Conservation (phyloP, 2,888 invertebrate species). For the Steinernema carpocapsae region DNA sequence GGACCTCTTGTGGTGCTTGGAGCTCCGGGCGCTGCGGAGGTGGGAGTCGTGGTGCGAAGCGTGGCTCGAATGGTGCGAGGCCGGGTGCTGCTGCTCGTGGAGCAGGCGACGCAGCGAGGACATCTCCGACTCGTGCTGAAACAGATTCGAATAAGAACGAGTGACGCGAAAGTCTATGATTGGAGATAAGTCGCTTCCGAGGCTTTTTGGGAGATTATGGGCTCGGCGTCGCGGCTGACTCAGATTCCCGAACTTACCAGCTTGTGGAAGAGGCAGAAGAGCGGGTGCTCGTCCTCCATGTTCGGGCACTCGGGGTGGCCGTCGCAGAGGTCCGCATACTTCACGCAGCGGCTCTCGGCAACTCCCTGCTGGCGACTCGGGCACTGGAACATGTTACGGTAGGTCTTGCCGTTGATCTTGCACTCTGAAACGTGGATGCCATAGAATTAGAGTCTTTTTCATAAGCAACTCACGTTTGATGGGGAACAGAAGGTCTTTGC, state of each 20-base stretch:
- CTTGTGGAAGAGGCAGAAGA: constrained; percentile 36
- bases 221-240: too few relatives aligned
- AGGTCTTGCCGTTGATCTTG: constrained; percentile 25
- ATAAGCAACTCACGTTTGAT: constrained; percentile 4
- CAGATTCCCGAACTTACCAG: constrained; percentile 9
- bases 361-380: background rate
- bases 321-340: constrained; percentile 25
- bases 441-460: too few relatives aligned
- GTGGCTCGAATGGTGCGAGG: background rate
- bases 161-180: background rate
- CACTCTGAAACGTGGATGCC: background rate
- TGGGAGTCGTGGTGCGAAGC: too few relatives aligned
- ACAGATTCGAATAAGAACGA: background rate
- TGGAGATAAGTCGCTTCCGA: background rate
- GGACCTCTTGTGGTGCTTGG: constrained; percentile 20
- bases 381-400: constrained; percentile 26
- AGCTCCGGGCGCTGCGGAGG: background rate
- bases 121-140: constrained; percentile 23
- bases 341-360: constrained; percentile 23
- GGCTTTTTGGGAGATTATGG: too few relatives aligned
- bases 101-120: constrained; percentile 11
- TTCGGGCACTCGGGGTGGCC: constrained; percentile 31
- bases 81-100: background rate
- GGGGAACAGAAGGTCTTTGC: constrained; percentile 1
- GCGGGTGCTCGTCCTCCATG: constrained; percentile 38